Evolutionary conservation across 2,797 vertebrate genomes (phyloP).

Genomic region (Adelosebastes latens): DNA sequence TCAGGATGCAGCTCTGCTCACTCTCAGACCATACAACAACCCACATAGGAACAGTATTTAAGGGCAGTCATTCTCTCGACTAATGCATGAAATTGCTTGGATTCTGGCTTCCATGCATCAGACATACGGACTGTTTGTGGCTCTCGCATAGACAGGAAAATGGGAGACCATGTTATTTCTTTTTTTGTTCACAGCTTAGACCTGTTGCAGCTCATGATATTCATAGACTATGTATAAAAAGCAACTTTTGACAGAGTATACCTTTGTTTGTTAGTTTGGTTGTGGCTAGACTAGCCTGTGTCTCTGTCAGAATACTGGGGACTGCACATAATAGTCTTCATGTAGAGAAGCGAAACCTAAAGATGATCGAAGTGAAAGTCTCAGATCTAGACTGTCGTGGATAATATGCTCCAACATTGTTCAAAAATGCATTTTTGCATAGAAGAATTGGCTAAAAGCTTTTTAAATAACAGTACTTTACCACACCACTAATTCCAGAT

Average conservation of each 20-base stretch:
- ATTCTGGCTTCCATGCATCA: constrained; percentile 38
- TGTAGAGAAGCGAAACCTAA: constrained; percentile 41
- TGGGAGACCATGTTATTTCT: constrained; percentile 53
- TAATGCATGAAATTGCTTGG: constrained; percentile 40
- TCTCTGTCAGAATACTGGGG: constrained; percentile 55
- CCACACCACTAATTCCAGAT: constrained; percentile 28
- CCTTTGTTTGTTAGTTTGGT: constrained; percentile 48
- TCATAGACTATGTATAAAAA: constrained; percentile 62
- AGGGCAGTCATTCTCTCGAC: constrained; percentile 43
- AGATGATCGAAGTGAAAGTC: constrained; percentile 31
- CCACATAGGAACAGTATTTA: constrained; percentile 49
- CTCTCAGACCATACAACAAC: constrained; percentile 30
- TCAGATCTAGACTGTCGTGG: constrained; percentile 59
- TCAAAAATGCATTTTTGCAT: constrained; percentile 60
- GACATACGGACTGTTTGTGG: constrained; percentile 46
- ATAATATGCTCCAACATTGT: constrained; percentile 34
- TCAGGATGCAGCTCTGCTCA: constrained; percentile 34
- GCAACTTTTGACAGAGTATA: constrained; percentile 50
- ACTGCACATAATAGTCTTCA: constrained; percentile 38
- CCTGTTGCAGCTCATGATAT: constrained; percentile 70
- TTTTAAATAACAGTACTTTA: constrained; percentile 25
- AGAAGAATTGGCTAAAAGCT: constrained; percentile 13
- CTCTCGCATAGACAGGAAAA: constrained; percentile 72
- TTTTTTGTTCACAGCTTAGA: constrained; percentile 79
- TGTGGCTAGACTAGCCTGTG: constrained; percentile 40